These are phyloP conservation scores for Danionella dracula DNA, from an alignment of 2,797 vertebrate genomes.

Conservation along the genomic window DNA sequence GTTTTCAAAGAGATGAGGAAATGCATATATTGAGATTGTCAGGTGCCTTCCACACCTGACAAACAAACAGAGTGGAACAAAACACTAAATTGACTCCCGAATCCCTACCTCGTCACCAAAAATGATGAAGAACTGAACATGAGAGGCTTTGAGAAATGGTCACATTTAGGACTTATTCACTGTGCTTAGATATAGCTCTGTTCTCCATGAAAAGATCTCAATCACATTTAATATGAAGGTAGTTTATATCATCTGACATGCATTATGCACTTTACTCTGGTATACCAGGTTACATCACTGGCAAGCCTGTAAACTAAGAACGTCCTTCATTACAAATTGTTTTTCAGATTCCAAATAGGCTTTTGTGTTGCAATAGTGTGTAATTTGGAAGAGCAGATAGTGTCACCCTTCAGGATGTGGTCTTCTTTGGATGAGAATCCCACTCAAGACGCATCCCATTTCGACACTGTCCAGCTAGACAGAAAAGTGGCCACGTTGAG, in stretches of 20 bases:
- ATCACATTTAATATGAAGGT: slow-evolving; percentile 45
- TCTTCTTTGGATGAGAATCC: slow-evolving; percentile 30
- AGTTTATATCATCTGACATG: slow-evolving; percentile 44
- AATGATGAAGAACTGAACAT: neutral
- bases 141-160: slow-evolving; percentile 27
- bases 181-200: slow-evolving; percentile 49
- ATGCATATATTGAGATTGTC: slow-evolving; percentile 48
- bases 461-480: slow-evolving; percentile 19
- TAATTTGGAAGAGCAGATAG: slow-evolving; percentile 50
- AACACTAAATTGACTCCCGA: neutral
- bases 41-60: slow-evolving; percentile 33
- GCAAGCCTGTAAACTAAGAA: slow-evolving; percentile 32
- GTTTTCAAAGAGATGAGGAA: slow-evolving; percentile 42
- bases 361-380: slow-evolving; percentile 39
- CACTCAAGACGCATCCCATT: slow-evolving; percentile 32
- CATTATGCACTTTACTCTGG: slow-evolving; percentile 35
- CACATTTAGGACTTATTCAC: slow-evolving; percentile 37
- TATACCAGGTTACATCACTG: slow-evolving; percentile 36
- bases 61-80: slow-evolving; percentile 15
- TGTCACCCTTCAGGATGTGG: slow-evolving; percentile 22
- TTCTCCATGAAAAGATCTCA: slow-evolving; percentile 34
- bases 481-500: slow-evolving; percentile 23
- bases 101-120: neutral
- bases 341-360: slow-evolving; percentile 22
- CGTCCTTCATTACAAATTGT: slow-evolving; percentile 31